Conservation (phyloP, 2,888 invertebrate genomes). For the Aquatica leii region DNA sequence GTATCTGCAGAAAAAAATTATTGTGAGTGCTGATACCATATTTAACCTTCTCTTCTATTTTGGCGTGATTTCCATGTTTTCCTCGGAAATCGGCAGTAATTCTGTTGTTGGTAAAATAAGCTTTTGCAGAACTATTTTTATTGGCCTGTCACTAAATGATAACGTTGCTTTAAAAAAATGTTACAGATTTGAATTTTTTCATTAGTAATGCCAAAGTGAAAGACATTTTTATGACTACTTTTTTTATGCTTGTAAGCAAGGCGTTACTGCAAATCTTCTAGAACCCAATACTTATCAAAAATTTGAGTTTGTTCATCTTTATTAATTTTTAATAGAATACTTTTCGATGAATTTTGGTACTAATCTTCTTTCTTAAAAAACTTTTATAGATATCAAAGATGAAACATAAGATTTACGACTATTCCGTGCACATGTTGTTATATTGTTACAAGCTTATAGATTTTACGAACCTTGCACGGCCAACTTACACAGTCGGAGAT, state of each 20-base stretch:
- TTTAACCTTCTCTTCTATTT: conserved; percentile 37
- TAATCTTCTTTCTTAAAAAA: conserved; percentile 32
- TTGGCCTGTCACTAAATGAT: conserved; percentile 30
- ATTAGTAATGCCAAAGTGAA: conserved; percentile 40
- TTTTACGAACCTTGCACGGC: no score
- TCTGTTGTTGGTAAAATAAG: conserved; percentile 28
- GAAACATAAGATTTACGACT: conserved; percentile 37
- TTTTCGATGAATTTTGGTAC: conserved; percentile 31
- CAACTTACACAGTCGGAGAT: no score
- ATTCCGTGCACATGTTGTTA: conserved; percentile 37
- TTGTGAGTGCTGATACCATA: conserved; percentile 42
- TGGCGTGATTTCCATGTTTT: conserved; percentile 44
- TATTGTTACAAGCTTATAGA: no score
- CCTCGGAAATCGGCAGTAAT: conserved; percentile 43
- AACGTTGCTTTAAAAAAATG: conserved; percentile 29
- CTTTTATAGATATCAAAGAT: conserved; percentile 35
- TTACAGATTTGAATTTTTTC: conserved; percentile 36
- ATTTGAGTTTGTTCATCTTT: conserved; percentile 34
- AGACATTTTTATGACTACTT: conserved; percentile 42
- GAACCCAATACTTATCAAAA: conserved; percentile 38
- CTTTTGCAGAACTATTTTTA: conserved; percentile 27
- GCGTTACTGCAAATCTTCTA: conserved; percentile 39
- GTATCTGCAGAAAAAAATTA: conserved; percentile 44
- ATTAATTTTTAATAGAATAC: conserved; percentile 38
- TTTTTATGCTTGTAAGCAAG: conserved; percentile 31